These are phyloP conservation scores for Dicrostonyx torquatus DNA, from an alignment of 2,797 vertebrate genomes.

Conservation along the genomic window DNA sequence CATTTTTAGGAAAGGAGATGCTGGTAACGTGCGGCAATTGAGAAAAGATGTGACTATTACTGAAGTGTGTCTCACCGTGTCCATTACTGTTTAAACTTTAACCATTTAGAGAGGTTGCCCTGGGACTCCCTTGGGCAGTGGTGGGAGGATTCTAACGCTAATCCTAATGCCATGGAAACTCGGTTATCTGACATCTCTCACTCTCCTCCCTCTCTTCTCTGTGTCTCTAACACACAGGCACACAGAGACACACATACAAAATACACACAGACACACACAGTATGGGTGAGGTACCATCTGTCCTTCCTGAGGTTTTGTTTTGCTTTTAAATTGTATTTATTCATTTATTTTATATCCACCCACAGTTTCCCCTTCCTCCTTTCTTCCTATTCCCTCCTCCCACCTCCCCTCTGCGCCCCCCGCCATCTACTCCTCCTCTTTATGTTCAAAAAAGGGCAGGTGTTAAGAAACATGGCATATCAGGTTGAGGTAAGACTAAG, in stretches of 20 bases:
- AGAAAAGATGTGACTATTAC: background rate
- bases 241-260: too few relatives aligned
- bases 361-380: background rate
- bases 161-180: background rate
- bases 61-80: background rate
- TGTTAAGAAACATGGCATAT: background rate
- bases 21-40: background rate
- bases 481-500: background rate
- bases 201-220: background rate
- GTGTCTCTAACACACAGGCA: background rate
- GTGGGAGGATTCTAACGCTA: background rate
- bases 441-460: background rate
- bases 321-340: background rate
- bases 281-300: background rate
- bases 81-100: background rate
- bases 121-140: background rate
- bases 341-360: background rate
- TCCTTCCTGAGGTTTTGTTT: background rate
- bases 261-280: background rate
- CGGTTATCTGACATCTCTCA: background rate
- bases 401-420: too few relatives aligned
- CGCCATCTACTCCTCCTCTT: background rate
- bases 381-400: background rate
- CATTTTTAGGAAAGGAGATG: background rate
- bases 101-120: background rate